These are phyloP conservation scores for Saguinus imperator DNA, from an alignment of 2,113 vertebrate species.

Conservation along the genomic window DNA sequence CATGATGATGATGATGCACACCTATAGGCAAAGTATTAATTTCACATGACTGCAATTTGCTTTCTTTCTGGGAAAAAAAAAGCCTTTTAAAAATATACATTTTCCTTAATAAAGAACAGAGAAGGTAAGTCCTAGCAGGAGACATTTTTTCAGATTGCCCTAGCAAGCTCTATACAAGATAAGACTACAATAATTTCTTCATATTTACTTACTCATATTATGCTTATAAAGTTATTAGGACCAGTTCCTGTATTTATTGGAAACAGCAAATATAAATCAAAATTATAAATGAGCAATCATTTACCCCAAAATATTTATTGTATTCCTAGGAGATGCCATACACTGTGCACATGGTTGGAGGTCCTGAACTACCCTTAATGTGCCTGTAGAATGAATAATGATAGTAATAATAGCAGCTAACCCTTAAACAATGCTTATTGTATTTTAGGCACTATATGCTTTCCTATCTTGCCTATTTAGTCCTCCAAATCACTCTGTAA, in stretches of 20 bases:
- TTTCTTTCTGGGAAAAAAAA: neutral
- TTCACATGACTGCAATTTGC: neutral
- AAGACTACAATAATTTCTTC: neutral
- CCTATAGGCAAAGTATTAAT: neutral
- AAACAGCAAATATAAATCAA: slow-evolving; percentile 33
- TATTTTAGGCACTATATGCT: neutral
- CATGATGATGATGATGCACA: neutral
- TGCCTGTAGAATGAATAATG: neutral
- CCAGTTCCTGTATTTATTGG: neutral
- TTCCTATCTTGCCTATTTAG: neutral
- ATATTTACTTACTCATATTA: neutral
- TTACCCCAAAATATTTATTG: neutral
- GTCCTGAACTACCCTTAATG: neutral
- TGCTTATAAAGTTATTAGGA: neutral
- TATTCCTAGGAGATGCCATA: neutral
- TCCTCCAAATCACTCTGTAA: neutral
- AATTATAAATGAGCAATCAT: neutral
- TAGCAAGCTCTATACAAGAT: neutral
- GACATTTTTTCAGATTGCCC: neutral
- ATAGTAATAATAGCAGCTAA: neutral
- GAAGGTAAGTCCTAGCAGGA: neutral
- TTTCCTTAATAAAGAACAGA: slow-evolving; percentile 19
- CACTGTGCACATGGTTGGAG: neutral
- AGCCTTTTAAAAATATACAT: neutral
- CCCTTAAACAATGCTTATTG: neutral